Conservation (phyloP, 2,797 vertebrate genomes). For the Cryptoblepharus egeriae region DNA sequence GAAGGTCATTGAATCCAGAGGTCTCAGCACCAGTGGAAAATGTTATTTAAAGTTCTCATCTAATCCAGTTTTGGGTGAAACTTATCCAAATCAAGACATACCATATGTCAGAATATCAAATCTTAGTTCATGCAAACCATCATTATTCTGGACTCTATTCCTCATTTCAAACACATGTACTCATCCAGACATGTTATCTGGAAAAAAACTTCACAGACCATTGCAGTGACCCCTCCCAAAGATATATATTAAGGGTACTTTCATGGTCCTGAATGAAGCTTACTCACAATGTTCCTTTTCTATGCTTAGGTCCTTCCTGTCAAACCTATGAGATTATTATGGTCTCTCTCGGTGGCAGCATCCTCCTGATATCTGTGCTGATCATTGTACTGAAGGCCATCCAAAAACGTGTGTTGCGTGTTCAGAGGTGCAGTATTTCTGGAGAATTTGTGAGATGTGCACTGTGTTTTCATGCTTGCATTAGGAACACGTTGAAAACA, state of each 20-base stretch:
- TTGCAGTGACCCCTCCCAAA: too few species aligned
- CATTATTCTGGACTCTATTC: too few species aligned
- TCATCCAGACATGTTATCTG: too few species aligned
- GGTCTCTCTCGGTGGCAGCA: conserved; percentile 60
- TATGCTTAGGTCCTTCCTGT: conserved; percentile 27
- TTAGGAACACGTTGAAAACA: conserved; percentile 6
- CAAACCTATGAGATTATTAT: conserved; percentile 63
- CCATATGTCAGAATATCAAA: neutral
- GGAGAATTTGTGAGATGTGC: neutral
- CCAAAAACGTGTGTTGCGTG: conserved; percentile 50
- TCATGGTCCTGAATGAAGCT: conserved; percentile 9
- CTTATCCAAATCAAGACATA: neutral
- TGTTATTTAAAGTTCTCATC: neutral
- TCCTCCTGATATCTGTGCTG: conserved; percentile 60
- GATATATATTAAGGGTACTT: too few species aligned
- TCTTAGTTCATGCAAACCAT: too few species aligned
- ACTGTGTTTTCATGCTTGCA: conserved; percentile 5
- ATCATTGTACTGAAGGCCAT: neutral
- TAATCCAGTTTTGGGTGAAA: neutral
- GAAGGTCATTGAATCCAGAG: neutral
- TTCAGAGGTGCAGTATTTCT: neutral
- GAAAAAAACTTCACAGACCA: too few species aligned
- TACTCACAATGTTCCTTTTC: neutral
- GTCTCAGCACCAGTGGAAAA: neutral
- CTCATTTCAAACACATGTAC: too few species aligned